phyloP scores from a whole-genome alignment of 2,888 invertebrate genomes.

The Macrosiphum euphorbiae region DNA sequence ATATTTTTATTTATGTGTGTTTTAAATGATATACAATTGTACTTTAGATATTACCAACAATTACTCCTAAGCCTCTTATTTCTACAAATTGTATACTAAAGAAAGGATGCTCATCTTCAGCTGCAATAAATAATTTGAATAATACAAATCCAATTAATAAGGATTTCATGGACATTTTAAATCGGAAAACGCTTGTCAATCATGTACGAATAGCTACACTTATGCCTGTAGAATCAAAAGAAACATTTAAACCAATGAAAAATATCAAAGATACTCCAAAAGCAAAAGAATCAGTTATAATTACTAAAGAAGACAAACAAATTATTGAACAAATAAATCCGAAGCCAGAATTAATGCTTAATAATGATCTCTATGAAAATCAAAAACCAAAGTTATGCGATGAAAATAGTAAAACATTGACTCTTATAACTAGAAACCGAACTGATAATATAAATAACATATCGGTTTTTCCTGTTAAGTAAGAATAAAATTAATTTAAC shows the following conservation, averaged over 20 bases:
- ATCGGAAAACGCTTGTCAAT: slow-evolving; percentile 12
- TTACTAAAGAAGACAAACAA: slow-evolving; percentile 1
- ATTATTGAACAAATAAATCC: background rate
- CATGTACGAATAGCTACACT: slow-evolving; percentile 3
- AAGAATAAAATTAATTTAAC: background rate
- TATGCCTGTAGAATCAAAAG: slow-evolving; percentile 34
- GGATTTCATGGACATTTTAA: slow-evolving; percentile 32
- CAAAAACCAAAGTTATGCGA: slow-evolving; percentile 42
- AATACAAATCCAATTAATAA: slow-evolving; percentile 27
- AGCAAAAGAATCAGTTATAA: slow-evolving; percentile 4
- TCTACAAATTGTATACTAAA: slow-evolving; percentile 36
- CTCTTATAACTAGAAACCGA: background rate
- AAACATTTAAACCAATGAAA: slow-evolving; percentile 33
- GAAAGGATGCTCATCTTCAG: background rate
- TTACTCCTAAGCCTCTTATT: slow-evolving; percentile 35
- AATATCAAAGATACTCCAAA: slow-evolving; percentile 26
- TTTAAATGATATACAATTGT: background rate
- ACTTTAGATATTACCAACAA: slow-evolving; percentile 50
- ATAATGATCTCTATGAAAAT: slow-evolving; percentile 13
- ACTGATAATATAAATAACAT: slow-evolving; percentile 22
- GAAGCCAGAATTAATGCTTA: slow-evolving; percentile 14
- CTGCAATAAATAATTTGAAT: slow-evolving; percentile 8
- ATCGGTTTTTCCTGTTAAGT: slow-evolving; percentile 25
- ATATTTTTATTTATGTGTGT: background rate
- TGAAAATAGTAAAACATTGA: background rate